These are phyloP conservation scores for Lepidostoma basale DNA, from an alignment of 1,140 invertebrate species.

Conservation along the genomic window DNA sequence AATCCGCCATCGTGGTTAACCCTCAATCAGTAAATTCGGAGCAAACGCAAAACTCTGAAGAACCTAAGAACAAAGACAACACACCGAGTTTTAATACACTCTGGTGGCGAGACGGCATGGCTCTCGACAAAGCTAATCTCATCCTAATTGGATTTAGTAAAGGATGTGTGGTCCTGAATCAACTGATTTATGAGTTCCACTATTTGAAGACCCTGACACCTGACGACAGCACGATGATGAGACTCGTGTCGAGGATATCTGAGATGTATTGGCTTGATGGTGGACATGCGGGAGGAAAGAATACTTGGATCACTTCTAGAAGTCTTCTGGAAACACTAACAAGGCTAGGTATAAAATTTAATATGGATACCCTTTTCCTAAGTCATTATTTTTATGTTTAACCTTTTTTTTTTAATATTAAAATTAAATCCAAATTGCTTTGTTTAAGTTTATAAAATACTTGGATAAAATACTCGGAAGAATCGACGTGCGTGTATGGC, in stretches of 20 bases:
- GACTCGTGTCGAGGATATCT: conserved; percentile 66
- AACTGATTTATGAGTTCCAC: conserved; percentile 84
- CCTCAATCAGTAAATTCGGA: conserved; percentile 30
- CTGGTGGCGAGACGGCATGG: conserved; percentile 57
- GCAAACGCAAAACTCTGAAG: conserved; percentile 7
- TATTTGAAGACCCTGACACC: conserved; percentile 70
- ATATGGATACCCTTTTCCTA: too few species aligned
- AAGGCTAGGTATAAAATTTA: conserved; percentile 67
- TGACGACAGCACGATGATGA: conserved; percentile 63
- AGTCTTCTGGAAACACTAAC: conserved; percentile 73
- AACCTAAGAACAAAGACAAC: conserved; percentile 29
- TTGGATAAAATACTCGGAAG: too few species aligned
- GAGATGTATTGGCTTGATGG: conserved; percentile 88
- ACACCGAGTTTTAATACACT: conserved; percentile 30
- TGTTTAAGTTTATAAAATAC: too few species aligned
- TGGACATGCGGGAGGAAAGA: conserved; percentile 80
- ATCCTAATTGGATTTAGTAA: conserved; percentile 87
- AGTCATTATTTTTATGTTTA: too few species aligned
- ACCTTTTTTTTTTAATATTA: too few species aligned
- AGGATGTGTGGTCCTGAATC: conserved; percentile 90
- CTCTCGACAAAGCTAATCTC: conserved; percentile 59
- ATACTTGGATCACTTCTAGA: conserved; percentile 83
- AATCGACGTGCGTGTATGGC: too few species aligned
- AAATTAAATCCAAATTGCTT: too few species aligned
- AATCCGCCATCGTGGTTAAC: conserved; percentile 37